Base-by-base conservation (phyloP, 2,888 invertebrate genomes). In the Hyposoter dolosus region DNA sequence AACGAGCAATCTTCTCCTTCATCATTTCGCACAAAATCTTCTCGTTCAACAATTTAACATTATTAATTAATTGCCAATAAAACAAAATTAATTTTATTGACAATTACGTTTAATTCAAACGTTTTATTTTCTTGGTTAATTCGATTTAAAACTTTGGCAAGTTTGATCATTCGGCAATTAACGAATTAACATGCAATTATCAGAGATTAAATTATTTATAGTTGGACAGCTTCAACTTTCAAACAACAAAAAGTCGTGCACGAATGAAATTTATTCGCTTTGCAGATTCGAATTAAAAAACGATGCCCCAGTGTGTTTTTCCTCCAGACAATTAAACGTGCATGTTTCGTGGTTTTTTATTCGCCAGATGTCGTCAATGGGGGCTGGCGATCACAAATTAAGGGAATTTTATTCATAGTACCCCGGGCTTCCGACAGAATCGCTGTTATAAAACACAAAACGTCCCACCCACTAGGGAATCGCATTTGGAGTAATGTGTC, bases 401-500 rank as follows among this genome's bases (percentile, higher is more conserved):
- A 23, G 23, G 19, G 9, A 60, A 35, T 23, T 69, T 43, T 40
- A 66, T 60, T 68, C 56, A 45, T 43, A n/a, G 43, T 60, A 68
- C 68, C 15, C 17, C n/a, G 50, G 53, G 35, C 40, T 72, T 75
- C 17, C 23, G 40, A 28, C 47, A 43, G 69, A 82, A 66, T 35
- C 43, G 15, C 19, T 35, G 65, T 74, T 56, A 75, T 79, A 74
- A 83, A 79, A 28, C 53, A 74, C 78, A 32, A 40, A 69, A 79
- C 56, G 60, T 28, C 53, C 53, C 23, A 69, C 66, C 40, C 28
- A 66, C 66, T 63, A 74, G 65, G 56, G 50, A 53, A 83, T 66
- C 72, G 53, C 74, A 79, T 74, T 79, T 45, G 19, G 71, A 63
- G 71, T 83, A 82, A 82, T 69, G 78, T 66, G 43, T n/a, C 72